Base-by-base conservation (phyloP, 2,797 vertebrate species). In the Sebastes flavidus region DNA sequence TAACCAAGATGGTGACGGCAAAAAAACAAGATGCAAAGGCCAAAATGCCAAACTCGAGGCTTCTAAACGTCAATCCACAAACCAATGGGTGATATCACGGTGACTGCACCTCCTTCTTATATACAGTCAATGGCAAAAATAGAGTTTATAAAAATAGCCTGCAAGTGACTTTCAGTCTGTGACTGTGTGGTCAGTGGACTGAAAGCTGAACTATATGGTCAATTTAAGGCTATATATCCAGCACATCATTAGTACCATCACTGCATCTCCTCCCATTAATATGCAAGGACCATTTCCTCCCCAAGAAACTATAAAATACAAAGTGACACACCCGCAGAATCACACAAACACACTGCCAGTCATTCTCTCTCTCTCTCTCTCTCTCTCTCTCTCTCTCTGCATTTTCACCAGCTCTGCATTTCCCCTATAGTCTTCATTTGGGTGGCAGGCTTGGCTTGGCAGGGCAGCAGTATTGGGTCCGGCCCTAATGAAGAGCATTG, bases 401-500 rank as follows among this genome's bases (percentile, higher is more conserved):
- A 55, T 81, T 91, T 89, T 74, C 65, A 82, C 86, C 75, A 87
- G 71, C 86, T 87, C 87, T 82, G 88, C 82, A 87, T 78, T 91
- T 82, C 87, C 61, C 65, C 60, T 72, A 9, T 59, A 76, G 72
- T 82, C 79, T 74, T 84, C 78, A 78, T 91, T 82, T 85, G 82
- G 75, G 82, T 49, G 86, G 75, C 63, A 49, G n/a, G 58, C 42
- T 63, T 70, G 88, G 82, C 80, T 88, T 91, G 89, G 88, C 89
- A 88, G 86, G 85, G 84, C 85, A 71, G 91, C 91, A 84, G 84
- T 86, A 87, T 84, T 80, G 87, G 91, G 88, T 84, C 74, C 8
- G 2, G 85, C 84, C 84, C 82, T 95, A 93, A 95, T 94, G 93
- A 95, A 93, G 87, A 93, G 86, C 93, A 96, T 95, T 93, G 95